Conservation (phyloP, 23 tunicate species). For the Trididemnum miniatum region DNA sequence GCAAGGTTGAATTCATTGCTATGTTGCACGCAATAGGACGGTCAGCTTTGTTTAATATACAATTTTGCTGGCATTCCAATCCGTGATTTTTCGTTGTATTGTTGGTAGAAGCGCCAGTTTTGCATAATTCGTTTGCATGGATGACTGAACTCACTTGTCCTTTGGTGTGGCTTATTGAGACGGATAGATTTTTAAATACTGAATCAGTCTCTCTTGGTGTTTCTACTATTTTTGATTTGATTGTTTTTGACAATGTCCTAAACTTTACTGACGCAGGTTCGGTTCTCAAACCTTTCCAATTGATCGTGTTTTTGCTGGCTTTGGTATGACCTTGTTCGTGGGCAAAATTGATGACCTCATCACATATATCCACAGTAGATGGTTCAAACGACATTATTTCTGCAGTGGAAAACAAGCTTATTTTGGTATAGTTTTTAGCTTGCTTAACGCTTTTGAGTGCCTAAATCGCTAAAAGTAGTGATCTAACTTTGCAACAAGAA, state of each 20-base stretch:
- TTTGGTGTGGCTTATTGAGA: background rate
- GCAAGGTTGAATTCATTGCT: background rate
- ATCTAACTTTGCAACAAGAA: too few species aligned
- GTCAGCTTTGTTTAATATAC: background rate
- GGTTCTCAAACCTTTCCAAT: constrained; percentile 47
- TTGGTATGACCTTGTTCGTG: constrained; percentile 68
- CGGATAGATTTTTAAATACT: background rate
- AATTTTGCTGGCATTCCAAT: background rate
- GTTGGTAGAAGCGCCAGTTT: background rate
- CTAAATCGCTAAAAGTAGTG: too few species aligned
- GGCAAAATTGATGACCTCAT: constrained; percentile 56
- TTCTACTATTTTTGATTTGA: background rate
- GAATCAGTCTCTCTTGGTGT: background rate
- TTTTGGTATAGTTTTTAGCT: too few species aligned
- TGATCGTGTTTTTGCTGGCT: constrained; percentile 55
- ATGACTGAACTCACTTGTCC: background rate
- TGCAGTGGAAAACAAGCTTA: too few species aligned
- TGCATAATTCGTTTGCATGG: background rate
- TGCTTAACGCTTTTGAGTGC: too few species aligned
- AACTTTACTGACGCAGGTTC: constrained; percentile 26
- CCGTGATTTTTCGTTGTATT: background rate
- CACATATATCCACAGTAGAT: constrained; percentile 37
- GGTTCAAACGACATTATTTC: too few species aligned
- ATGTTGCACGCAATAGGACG: background rate
- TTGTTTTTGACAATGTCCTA: background rate